Base-by-base conservation (phyloP, 2,888 invertebrate species). In the Brachyptera putata region DNA sequence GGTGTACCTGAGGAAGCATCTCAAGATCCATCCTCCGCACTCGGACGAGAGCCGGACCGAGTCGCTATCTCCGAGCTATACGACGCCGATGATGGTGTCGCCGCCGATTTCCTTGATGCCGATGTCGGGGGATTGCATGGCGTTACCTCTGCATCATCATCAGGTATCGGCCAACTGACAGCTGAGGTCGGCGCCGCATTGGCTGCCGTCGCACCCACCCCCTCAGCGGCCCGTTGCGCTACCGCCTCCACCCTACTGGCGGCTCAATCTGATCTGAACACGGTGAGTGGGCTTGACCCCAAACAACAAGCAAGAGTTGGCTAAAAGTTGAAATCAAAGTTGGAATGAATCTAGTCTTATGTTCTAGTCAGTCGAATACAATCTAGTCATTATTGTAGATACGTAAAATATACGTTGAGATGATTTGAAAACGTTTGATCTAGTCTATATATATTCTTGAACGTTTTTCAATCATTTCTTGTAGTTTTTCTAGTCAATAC, bases 151-250 rank as follows among this genome's bases (percentile, higher is more conserved):
- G 26, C 58, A 57, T 14, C 39, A 39, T 14, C 60, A 53, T 11
- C 41, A 53, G 25, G 34, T 58, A 37, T 53, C 61, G 24, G 61
- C 58, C 59, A 61, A 64, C 64, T 64, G 64, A 64, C 64, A 61
- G 30, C 61, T 59, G 58, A 14, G 62, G 43, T 26, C 61, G 61
- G 62, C 56, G 50, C 30, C 61, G 26, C 18, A 21, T 16, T 59
- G 56, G 59, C 43, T 46, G 46, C 43, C 55, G 16, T 43, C 14
- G 14, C 57, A 49, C 30, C 57, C 57, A 39, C 59, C 57, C 11
- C 63, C 61, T n/a, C 59, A 59, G 11, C 56, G 58, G 21, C 64
- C 62, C 14, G 50, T 60, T 14, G 56, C 64, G 13, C 58, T 64
- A 58, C 61, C 57, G 30, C 56, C 46, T 9, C 46, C 60, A n/a